Percentiles rank a stretch among this genome's conserved stretches.
Evolutionary conservation across 2,888 invertebrate species (phyloP).

Genomic region (Balanococcus diminutus): DNA sequence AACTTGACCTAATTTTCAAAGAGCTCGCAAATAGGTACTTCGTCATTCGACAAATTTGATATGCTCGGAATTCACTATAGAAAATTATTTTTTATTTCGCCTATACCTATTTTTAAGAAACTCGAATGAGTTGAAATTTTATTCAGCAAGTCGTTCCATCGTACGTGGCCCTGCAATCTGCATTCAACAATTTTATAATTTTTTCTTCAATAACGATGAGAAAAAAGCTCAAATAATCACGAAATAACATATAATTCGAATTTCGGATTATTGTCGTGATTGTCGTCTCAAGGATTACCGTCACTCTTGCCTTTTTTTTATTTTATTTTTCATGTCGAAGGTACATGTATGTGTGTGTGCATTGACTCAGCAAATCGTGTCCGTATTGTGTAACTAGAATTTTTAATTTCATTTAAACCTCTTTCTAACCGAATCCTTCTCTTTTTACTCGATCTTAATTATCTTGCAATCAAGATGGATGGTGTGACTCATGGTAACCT

Average conservation of each 20-base stretch:
- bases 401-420: background rate
- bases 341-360: background rate
- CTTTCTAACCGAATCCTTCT: background rate
- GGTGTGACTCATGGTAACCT: background rate
- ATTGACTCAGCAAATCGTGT: background rate
- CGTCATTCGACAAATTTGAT: conserved; percentile 11
- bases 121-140: background rate
- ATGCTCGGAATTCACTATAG: background rate
- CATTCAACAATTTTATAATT: background rate
- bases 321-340: background rate
- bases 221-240: background rate
- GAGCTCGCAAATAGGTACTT: background rate
- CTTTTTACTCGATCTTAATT: background rate
- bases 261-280: conserved; percentile 2
- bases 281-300: background rate
- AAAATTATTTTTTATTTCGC: background rate
- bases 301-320: background rate
- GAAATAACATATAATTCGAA: background rate
- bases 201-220: background rate
- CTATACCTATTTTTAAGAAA: background rate
- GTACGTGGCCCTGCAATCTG: background rate
- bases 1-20: conserved; percentile 13
- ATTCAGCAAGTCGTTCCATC: background rate
- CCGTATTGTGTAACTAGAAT: background rate
- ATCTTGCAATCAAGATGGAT: background rate